Percentiles rank a stretch among this genome's conserved stretches.
Evolutionary conservation across 1,140 invertebrate species (phyloP).

Genomic region (Lasaia peninsularis): DNA sequence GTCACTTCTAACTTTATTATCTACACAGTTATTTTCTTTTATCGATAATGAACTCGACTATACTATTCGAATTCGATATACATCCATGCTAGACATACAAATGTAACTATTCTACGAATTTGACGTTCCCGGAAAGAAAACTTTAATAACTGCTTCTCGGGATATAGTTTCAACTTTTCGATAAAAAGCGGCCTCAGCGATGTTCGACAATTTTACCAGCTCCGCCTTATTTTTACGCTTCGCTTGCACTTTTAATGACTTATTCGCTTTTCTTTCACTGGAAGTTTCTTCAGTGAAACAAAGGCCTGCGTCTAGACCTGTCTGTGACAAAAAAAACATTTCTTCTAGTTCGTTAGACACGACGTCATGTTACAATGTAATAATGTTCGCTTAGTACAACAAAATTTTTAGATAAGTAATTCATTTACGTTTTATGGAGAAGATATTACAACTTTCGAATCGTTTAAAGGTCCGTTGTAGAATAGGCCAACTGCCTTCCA

Average conservation of each 20-base stretch:
- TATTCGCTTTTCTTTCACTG: constrained; percentile 44
- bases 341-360: background rate
- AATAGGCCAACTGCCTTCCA: no score
- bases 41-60: no score
- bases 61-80: no score
- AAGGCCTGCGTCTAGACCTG: constrained; percentile 15
- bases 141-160: constrained; percentile 57
- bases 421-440: no score
- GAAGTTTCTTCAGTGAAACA: constrained; percentile 18
- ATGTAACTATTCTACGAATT: constrained; percentile 40
- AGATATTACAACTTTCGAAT: no score
- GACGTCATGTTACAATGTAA: background rate
- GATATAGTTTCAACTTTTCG: constrained; percentile 61
- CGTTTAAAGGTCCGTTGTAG: no score
- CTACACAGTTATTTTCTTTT: no score
- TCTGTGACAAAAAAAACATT: constrained; percentile 18
- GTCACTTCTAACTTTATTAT: no score
- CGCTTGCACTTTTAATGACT: constrained; percentile 65
- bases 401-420: no score
- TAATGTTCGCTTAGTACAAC: background rate
- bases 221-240: constrained; percentile 47
- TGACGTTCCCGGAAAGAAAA: constrained; percentile 51
- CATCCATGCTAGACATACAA: background rate
- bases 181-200: constrained; percentile 27
- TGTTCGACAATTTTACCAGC: background rate